A percentile compares a stretch with the other conserved stretches of the same genome.
Conservation (phyloP, 2,888 invertebrate genomes). For the Odontothrips loti region DNA sequence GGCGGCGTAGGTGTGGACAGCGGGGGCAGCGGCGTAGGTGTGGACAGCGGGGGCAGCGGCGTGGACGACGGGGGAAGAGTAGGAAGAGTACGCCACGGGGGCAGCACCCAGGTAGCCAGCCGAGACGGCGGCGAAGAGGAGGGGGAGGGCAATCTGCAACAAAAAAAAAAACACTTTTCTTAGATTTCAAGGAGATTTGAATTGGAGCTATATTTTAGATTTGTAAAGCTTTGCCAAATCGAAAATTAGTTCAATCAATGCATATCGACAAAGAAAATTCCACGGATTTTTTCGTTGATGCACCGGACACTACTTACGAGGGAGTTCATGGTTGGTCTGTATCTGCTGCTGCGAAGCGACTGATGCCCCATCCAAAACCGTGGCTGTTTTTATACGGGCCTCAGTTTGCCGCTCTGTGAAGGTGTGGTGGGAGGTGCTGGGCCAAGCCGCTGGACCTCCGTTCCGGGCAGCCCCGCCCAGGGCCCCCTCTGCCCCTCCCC, state of each 20-base stretch:
- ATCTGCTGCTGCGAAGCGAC: conserved; percentile 1
- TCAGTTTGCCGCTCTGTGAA: not conserved
- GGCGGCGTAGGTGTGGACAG: not conserved
- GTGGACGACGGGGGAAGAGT: conserved; percentile 1
- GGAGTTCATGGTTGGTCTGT: conserved; percentile 2
- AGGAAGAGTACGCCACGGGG: conserved; percentile 46
- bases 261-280: too few relatives aligned
- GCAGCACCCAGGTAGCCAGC: conserved; percentile 45
- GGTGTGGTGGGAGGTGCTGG: not conserved
- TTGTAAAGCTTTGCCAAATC: too few relatives aligned
- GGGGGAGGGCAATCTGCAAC: conserved; percentile 44
- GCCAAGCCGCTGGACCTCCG: too few relatives aligned
- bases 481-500: not conserved
- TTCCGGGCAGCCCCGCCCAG: not conserved
- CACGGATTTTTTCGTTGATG: too few relatives aligned
- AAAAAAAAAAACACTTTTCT: not conserved
- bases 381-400: not conserved
- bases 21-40: conserved; percentile 38
- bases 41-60: conserved; percentile 45
- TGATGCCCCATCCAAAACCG: not conserved
- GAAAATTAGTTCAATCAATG: too few relatives aligned
- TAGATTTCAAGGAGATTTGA: too few relatives aligned
- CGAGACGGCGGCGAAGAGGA: conserved; percentile 45
- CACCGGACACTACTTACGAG: not conserved
- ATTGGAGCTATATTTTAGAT: too few relatives aligned